These are phyloP conservation scores for Passer domesticus DNA, from an alignment of 2,113 vertebrate species.

Conservation along the genomic window DNA sequence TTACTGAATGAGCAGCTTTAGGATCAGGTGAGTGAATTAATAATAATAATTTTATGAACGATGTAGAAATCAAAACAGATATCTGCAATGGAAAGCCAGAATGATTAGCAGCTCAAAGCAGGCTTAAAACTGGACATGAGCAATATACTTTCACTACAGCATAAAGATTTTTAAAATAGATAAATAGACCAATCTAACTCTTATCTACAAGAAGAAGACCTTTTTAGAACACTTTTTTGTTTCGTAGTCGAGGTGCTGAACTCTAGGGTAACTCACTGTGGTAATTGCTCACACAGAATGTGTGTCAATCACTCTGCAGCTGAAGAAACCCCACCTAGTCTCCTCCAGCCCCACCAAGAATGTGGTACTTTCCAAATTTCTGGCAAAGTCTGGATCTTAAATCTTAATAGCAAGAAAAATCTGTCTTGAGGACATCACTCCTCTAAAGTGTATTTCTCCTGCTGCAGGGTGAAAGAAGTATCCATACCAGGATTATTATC, in stretches of 20 bases:
- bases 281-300: background rate
- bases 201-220: background rate
- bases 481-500: background rate
- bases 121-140: background rate
- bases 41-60: background rate
- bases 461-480: background rate
- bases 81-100: background rate
- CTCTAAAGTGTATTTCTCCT: background rate
- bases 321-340: background rate
- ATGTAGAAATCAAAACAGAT: background rate
- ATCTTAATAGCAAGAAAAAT: background rate
- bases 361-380: background rate
- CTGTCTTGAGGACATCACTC: background rate
- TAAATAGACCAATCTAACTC: background rate
- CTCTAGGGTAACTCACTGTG: background rate
- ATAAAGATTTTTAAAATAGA: background rate
- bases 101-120: background rate
- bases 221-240: background rate
- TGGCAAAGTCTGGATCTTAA: background rate
- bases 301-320: background rate
- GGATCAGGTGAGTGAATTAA: background rate
- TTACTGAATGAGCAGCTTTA: background rate
- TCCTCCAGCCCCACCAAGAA: background rate
- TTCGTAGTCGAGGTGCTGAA: background rate
- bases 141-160: background rate